Evolutionary conservation across 1,140 invertebrate species (phyloP), one percentile per base, ranked within the genome.

Genomic region (Notospermus geniculatus): DNA sequence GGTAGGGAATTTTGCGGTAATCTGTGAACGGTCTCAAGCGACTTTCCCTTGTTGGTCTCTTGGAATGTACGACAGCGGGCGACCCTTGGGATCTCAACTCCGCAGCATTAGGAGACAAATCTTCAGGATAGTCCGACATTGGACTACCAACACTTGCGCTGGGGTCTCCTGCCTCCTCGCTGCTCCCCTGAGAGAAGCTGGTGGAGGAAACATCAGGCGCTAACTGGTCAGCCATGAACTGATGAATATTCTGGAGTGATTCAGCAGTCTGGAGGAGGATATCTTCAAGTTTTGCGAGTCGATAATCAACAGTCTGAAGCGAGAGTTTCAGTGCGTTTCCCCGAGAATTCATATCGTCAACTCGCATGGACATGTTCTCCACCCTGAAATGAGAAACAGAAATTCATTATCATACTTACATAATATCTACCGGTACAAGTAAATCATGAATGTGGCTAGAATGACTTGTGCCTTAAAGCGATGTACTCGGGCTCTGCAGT

Each of bases 271-370:
- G 70, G 0, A 71, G 32, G 1, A 65, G 63, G 2, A 73, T 41
- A 88, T 95, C 91, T 78, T 95, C 91, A 55, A 95, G 78, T 75
- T 92, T 91, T 2, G 89, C 85, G 61, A 94, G 84, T 52, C 91
- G 88, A 77, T 93, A 92, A 76, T 96, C 92, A 58, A 95, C 86
- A 63, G 87, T 88, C 87, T 92, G 83, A 45, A 92, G 83, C 0
- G 89, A 87, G 11, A 87, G 85, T 50, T 87, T 88, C 72, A 93
- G 90, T 67, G 85, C 87, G 77, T 91, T 91, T 76, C 93, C 91
- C 80, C 94, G 94, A 71, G 91, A 90, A 80, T 93, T 91, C 59
- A 95, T 91, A 76, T 96, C 93, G 80, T 97, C 93, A 64, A 85
- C 71, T 67, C 81, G 75, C 67, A 88, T 89, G 57, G 88, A 87